phyloP scores from a whole-genome alignment of 2,888 invertebrate species.

The Aphodius sticticus region DNA sequence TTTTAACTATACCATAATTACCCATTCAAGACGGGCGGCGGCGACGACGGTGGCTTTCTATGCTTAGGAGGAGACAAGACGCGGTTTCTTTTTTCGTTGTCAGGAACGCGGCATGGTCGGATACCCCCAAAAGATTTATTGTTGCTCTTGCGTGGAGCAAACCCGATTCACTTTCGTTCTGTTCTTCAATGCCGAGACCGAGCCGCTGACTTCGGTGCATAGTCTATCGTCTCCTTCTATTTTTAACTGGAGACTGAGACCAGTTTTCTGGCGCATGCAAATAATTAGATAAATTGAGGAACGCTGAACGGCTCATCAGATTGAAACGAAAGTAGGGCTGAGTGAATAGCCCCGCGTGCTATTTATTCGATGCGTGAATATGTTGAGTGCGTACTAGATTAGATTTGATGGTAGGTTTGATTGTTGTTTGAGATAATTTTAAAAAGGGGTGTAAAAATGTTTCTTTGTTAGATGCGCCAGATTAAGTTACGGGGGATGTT shows the following conservation, averaged over 20 bases:
- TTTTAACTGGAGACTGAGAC: not conserved
- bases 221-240: not conserved
- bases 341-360: no score
- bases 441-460: no score
- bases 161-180: not conserved
- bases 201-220: not conserved
- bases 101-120: not conserved
- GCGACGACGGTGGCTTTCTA: not conserved
- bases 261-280: no score
- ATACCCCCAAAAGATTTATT: not conserved
- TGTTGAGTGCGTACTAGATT: no score
- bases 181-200: not conserved
- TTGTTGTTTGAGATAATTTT: no score
- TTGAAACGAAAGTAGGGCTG: no score
- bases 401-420: no score
- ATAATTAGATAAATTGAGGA: no score
- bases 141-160: not conserved
- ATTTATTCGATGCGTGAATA: no score
- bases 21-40: not conserved
- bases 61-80: not conserved
- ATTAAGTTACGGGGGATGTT: no score
- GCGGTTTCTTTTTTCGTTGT: not conserved
- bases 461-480: no score
- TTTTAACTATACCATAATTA: not conserved
- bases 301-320: no score